These are phyloP conservation scores for Bergia sp. DNA, from an alignment of 92 coral and sea anemone species.

Conservation along the genomic window DNA sequence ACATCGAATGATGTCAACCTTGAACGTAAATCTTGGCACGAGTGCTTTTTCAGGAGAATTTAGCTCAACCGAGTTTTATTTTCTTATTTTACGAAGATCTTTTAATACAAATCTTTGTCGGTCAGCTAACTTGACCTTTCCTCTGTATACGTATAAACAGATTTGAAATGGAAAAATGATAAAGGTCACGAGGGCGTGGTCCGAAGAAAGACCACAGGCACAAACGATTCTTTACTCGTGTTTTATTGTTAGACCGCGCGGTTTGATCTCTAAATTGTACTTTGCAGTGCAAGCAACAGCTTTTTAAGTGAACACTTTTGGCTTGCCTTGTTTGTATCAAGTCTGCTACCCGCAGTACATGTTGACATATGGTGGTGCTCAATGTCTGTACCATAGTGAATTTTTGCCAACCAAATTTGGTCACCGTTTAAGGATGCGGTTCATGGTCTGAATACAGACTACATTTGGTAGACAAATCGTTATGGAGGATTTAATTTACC, in stretches of 20 bases:
- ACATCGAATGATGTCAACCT: not conserved
- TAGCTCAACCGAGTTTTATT: not conserved
- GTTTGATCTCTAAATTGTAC: not conserved
- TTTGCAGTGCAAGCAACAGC: not conserved
- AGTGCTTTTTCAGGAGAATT: not conserved
- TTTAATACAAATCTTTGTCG: not conserved
- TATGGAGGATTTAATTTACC: not conserved
- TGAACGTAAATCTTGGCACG: not conserved
- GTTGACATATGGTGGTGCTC: not conserved
- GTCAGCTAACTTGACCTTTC: not conserved
- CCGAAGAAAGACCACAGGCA: not conserved
- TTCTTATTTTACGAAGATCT: not conserved
- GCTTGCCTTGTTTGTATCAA: not conserved
- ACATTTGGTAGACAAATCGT: not conserved
- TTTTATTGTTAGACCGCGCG: not conserved
- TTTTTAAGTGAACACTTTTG: not conserved
- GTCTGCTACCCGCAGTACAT: not conserved
- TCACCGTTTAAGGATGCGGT: not conserved
- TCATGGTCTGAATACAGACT: too few species aligned
- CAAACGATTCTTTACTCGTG: not conserved
- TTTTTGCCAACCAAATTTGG: conserved; percentile 2
- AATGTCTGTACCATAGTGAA: not conserved
- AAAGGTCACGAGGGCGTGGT: not conserved
- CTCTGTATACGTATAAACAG: not conserved
- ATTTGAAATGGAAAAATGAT: not conserved